Base-by-base conservation (phyloP, 2,113 vertebrate species). In the Pteropus alecto region DNA sequence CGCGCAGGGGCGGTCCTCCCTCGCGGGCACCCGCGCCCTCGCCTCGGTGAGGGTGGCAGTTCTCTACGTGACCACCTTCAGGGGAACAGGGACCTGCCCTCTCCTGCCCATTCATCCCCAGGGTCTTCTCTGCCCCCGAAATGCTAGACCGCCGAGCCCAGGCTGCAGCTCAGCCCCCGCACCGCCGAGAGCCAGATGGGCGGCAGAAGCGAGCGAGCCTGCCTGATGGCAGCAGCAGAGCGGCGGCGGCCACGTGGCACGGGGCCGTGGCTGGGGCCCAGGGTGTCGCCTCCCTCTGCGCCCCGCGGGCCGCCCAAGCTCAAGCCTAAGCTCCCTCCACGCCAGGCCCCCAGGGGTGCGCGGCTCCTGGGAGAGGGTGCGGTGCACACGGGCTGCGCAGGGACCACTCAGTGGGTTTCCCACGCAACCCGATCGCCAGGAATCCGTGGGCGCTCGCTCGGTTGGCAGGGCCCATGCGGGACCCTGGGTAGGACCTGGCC, bases 381-480 rank as follows among this genome's bases (percentile, higher is more conserved):
- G 56, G 56, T 21, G 56, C 56, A 19, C 56, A 19, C 48, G 13
- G 48, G 48, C 48, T 51, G 48, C 51, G 15, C 48, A 4, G 10
- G 15, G 51, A 51, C 51, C 51, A 4, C 48, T 51, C 48, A 3
- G 46, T 2, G 56, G 21, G 58, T 10, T 73, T n/a, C n/a, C 28
- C 21, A 6, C 6, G 24, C 1, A 30, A 5, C 5, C 48, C 30
- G 3, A 46, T 87, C 13, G 5, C 2, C 0, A 3, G 68, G 41
- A 33, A 38, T 35, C n/a, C 14, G 1, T 43, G n/a, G 21, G 30
- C 28, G 35, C 7, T 3, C 7, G 8, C 3, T 14, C 0, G 0
- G 18, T 48, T 2, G 10, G 71, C 10, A 28, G 51, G 63, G 22
- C 61, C 68, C 28, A 3, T 5, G 3, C 6, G 0, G 2, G 30